A percentile compares a stretch with the other conserved stretches of the same genome.
Evolutionary conservation across 2,113 vertebrate species (phyloP).

Genomic region (Pelodiscus sinensis): DNA sequence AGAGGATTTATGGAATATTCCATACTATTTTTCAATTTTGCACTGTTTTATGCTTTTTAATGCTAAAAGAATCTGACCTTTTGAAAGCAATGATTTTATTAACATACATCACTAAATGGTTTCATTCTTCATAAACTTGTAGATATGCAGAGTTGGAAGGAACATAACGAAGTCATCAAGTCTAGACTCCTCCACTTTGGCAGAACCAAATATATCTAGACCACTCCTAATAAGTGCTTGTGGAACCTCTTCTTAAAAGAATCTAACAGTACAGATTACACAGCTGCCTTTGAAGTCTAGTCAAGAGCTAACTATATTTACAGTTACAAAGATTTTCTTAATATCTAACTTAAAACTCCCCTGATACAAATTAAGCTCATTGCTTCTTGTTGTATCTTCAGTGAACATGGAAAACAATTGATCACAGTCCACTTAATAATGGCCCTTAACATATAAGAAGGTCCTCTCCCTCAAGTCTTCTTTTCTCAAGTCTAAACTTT

Average conservation of each 20-base stretch:
- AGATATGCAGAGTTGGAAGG: not conserved
- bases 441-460: not conserved
- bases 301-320: not conserved
- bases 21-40: conserved; percentile 22
- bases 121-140: not conserved
- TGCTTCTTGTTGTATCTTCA: not conserved
- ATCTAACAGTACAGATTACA: not conserved
- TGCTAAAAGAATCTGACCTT: conserved; percentile 62
- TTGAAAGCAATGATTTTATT: conserved; percentile 43
- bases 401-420: not conserved
- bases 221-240: not conserved
- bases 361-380: not conserved
- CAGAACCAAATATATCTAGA: not conserved
- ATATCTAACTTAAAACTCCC: not conserved
- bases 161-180: not conserved
- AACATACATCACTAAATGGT: conserved; percentile 40
- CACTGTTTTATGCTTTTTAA: not conserved
- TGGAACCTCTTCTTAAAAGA: not conserved
- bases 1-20: not conserved
- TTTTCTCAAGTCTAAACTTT: not conserved
- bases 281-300: not conserved
- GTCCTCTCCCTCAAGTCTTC: not conserved
- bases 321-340: not conserved
- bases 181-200: not conserved
- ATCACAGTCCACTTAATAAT: not conserved